Evolutionary conservation across 2,797 vertebrate species (phyloP).

Genomic region (Oophaga sylvatica): DNA sequence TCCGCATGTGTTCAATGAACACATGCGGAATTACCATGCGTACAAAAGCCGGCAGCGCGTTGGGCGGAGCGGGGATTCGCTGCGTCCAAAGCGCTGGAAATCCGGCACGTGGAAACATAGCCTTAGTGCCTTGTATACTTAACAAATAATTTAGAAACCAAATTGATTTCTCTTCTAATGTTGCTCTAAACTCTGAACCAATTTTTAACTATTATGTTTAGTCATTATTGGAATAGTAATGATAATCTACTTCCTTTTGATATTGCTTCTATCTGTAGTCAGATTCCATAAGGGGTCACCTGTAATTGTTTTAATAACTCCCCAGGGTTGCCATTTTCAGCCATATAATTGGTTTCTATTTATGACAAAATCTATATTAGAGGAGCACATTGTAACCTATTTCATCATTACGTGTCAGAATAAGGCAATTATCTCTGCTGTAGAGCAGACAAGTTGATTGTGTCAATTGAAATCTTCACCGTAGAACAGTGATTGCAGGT

Average conservation of each 20-base stretch:
- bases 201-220: not conserved
- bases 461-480: conserved; percentile 21
- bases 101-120: no score
- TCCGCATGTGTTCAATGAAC: no score
- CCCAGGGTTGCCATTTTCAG: conserved; percentile 7
- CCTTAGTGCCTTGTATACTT: no score
- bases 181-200: not conserved
- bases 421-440: conserved; percentile 36
- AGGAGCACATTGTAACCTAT: conserved; percentile 46
- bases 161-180: not conserved
- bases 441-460: conserved; percentile 35
- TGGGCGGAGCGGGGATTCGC: no score
- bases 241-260: not conserved
- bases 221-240: not conserved
- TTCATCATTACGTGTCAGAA: conserved; percentile 45
- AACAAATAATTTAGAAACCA: not conserved
- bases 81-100: no score
- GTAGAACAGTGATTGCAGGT: conserved; percentile 22
- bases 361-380: conserved; percentile 46
- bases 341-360: conserved; percentile 50
- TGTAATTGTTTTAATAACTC: conserved; percentile 50
- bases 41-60: no score
- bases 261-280: conserved; percentile 14
- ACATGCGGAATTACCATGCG: no score
- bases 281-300: conserved; percentile 46